Evolutionary conservation across 1,140 invertebrate species (phyloP).

Genomic region (Chymomyza costata): DNA sequence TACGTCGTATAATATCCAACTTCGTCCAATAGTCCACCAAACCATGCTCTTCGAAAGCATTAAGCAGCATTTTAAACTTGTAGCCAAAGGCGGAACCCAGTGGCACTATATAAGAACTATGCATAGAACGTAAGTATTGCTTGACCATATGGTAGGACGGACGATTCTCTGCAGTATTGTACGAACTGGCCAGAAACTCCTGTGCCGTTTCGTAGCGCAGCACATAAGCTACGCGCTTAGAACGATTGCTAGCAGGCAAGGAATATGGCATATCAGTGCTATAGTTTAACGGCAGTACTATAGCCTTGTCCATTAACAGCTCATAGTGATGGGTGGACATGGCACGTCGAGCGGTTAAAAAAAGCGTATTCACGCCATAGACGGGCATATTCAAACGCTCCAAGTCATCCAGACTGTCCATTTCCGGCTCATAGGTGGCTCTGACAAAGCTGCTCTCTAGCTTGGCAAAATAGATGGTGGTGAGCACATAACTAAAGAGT

Average conservation of each 20-base stretch:
- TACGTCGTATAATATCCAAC: constrained; percentile 32
- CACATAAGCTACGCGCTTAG: constrained; percentile 38
- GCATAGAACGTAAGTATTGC: constrained; percentile 56
- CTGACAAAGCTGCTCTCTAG: constrained; percentile 28
- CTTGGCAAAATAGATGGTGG: constrained; percentile 27
- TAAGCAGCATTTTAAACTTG: constrained; percentile 49
- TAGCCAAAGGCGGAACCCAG: constrained; percentile 57
- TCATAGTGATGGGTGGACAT: constrained; percentile 40
- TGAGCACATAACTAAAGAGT: constrained; percentile 23
- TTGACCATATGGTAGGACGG: constrained; percentile 64
- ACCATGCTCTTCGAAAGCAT: constrained; percentile 50
- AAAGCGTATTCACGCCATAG: constrained; percentile 12
- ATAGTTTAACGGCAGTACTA: too few species aligned
- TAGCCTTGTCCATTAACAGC: too few species aligned
- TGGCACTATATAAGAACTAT: constrained; percentile 55
- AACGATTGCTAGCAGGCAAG: too few species aligned
- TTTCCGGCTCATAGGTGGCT: constrained; percentile 16
- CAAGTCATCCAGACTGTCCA: constrained; percentile 19
- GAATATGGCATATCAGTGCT: too few species aligned
- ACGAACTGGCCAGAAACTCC: constrained; percentile 52
- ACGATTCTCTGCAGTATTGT: constrained; percentile 35
- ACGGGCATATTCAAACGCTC: constrained; percentile 13
- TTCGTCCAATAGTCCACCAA: constrained; percentile 54
- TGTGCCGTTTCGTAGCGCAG: constrained; percentile 53
- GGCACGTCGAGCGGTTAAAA: too few species aligned